A percentile compares a stretch with the other conserved stretches of the same genome.
phyloP scores from a whole-genome alignment of 2,888 invertebrate genomes.

The Elgonia sp. region DNA sequence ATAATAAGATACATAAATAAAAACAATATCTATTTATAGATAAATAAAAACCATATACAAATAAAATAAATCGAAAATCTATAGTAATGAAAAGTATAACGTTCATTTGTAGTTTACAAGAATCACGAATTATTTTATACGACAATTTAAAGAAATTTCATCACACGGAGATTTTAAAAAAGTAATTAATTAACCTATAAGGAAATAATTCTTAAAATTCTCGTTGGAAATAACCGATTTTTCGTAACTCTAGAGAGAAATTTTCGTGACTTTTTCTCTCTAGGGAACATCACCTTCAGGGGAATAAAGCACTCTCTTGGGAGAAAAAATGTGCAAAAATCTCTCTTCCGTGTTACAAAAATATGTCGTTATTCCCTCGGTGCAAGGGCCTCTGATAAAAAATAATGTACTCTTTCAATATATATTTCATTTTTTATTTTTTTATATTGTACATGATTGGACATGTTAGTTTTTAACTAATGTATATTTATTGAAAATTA shows the following conservation, averaged over 20 bases:
- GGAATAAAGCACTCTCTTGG: too few relatives aligned
- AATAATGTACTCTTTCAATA: too few relatives aligned
- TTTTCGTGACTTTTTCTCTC: too few relatives aligned
- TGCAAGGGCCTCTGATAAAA: too few relatives aligned
- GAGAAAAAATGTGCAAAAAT: too few relatives aligned
- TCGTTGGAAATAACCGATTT: background rate
- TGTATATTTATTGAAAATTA: slow-evolving; percentile 1
- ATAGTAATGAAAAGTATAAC: background rate
- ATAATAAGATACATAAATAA: too few relatives aligned
- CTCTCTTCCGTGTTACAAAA: too few relatives aligned
- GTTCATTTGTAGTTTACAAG: background rate
- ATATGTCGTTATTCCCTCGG: too few relatives aligned
- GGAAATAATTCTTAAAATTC: slow-evolving; percentile 7
- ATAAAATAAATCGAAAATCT: background rate
- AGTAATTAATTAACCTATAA: background rate
- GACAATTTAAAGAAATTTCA: background rate
- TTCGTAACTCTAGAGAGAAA: background rate
- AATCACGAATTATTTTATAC: background rate
- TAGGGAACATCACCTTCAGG: too few relatives aligned
- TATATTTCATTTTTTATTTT: background rate
- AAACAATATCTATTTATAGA: too few relatives aligned
- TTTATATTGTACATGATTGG: slow-evolving; percentile 2
- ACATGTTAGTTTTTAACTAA: background rate
- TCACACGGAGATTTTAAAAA: background rate
- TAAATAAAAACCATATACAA: too few relatives aligned